A percentile compares a stretch with the other conserved stretches of the same genome.
phyloP scores from a whole-genome alignment of 2,888 invertebrate species.

The Thyatira batis region DNA sequence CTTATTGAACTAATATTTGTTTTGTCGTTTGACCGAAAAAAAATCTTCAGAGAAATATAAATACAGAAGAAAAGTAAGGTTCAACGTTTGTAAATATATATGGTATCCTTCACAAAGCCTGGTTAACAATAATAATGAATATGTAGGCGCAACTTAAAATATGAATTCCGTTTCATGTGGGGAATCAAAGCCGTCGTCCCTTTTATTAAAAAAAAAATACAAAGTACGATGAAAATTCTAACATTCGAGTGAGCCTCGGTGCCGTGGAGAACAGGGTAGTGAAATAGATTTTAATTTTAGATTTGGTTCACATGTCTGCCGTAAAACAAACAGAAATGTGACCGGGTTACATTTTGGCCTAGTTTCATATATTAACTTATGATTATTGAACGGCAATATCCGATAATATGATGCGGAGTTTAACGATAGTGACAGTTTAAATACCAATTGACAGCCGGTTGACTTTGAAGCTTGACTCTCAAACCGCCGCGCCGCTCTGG shows the following conservation, averaged over 20 bases:
- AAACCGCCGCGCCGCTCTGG: no score
- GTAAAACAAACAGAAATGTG: conserved; percentile 14
- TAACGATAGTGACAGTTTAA: no score
- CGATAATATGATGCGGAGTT: no score
- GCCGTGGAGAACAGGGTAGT: conserved; percentile 35
- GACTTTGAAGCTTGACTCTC: no score
- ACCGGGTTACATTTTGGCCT: not conserved
- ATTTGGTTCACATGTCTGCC: conserved; percentile 41
- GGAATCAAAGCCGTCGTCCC: conserved; percentile 27
- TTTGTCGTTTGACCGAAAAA: no score
- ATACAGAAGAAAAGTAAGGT: no score
- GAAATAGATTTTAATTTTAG: conserved; percentile 58
- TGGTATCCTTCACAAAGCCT: not conserved
- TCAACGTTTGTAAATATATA: no score
- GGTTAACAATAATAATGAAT: conserved; percentile 3
- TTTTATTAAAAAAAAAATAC: conserved; percentile 38
- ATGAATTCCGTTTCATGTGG: conserved; percentile 24
- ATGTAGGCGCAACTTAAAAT: conserved; percentile 10
- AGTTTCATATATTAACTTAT: no score
- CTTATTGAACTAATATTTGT: no score
- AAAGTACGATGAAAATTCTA: conserved; percentile 37
- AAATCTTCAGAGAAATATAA: no score
- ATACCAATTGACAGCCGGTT: no score
- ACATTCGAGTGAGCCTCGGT: conserved; percentile 25
- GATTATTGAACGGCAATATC: no score